Conservation (phyloP, 2,888 invertebrate genomes). For the Melieria picta region DNA sequence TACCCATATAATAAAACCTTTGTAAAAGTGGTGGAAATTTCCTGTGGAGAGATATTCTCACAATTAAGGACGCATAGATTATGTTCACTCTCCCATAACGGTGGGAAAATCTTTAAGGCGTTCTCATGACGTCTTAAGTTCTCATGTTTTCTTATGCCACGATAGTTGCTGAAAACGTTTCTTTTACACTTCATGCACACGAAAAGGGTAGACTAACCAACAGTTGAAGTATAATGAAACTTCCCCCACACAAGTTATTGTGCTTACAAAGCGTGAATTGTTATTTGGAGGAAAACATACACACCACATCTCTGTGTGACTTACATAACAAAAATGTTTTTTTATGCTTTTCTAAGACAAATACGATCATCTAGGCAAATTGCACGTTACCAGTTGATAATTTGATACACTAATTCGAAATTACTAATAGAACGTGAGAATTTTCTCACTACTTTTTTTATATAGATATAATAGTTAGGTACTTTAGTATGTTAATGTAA, state of each 20-base stretch:
- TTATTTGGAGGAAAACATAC: constrained; percentile 1
- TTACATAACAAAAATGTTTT: not conserved
- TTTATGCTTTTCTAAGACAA: constrained; percentile 20
- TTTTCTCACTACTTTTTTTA: constrained; percentile 38
- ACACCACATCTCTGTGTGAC: constrained; percentile 13
- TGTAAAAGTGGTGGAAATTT: too few species aligned
- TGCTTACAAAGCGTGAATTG: constrained; percentile 48
- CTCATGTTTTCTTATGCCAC: constrained; percentile 51
- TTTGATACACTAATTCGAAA: constrained; percentile 9
- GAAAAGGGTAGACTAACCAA: constrained; percentile 39
- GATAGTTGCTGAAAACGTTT: constrained; percentile 45
- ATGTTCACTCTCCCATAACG: constrained; percentile 63
- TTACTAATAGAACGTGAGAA: constrained; percentile 42
- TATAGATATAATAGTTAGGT: too few species aligned
- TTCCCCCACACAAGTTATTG: constrained; percentile 43
- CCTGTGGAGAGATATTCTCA: constrained; percentile 4
- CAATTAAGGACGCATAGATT: constrained; percentile 12
- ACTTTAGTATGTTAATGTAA: too few species aligned
- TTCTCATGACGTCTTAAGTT: constrained; percentile 51
- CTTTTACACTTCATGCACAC: constrained; percentile 36
- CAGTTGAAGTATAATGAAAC: constrained; percentile 38
- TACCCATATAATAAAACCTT: too few species aligned
- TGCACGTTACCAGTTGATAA: constrained; percentile 26
- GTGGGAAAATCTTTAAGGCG: constrained; percentile 58
- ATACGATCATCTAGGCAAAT: constrained; percentile 33